Percentiles rank a stretch among this genome's conserved stretches.
These are phyloP conservation scores for Phaetusa simplex DNA, from an alignment of 2,113 vertebrate species.

Conservation along the genomic window DNA sequence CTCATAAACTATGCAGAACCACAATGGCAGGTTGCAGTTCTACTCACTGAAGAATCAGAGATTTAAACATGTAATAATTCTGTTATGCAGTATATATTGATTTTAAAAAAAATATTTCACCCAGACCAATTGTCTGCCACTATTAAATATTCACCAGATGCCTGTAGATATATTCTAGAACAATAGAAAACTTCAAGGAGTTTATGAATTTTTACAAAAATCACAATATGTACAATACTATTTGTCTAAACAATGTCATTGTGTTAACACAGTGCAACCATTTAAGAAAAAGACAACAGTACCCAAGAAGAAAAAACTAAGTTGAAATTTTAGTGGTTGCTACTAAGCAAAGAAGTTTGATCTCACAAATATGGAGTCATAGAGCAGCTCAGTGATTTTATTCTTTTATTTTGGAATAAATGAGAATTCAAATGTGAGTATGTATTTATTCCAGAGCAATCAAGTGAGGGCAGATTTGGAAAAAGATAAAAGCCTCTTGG, in stretches of 20 bases:
- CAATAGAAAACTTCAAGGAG: neutral
- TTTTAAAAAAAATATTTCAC: neutral
- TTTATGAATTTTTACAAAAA: neutral
- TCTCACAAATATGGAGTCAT: neutral
- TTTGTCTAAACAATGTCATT: neutral
- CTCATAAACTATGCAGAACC: constrained; percentile 59
- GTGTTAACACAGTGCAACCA: neutral
- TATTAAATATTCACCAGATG: constrained; percentile 43
- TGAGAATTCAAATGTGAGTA: neutral
- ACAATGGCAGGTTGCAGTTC: constrained; percentile 18
- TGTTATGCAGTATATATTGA: neutral
- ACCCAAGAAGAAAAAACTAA: neutral
- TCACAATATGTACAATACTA: neutral
- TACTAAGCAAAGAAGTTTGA: neutral
- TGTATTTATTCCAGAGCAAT: neutral
- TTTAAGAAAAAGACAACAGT: neutral
- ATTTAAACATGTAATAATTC: constrained; percentile 65
- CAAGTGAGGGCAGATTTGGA: neutral
- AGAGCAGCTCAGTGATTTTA: neutral
- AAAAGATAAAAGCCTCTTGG: neutral
- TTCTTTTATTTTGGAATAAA: neutral
- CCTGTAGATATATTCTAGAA: neutral
- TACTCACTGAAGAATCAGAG: constrained; percentile 54
- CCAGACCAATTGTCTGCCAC: neutral
- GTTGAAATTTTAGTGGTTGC: neutral